These are phyloP conservation scores for Drosophila mettleri DNA, from an alignment of 2,888 invertebrate genomes.

Conservation along the genomic window DNA sequence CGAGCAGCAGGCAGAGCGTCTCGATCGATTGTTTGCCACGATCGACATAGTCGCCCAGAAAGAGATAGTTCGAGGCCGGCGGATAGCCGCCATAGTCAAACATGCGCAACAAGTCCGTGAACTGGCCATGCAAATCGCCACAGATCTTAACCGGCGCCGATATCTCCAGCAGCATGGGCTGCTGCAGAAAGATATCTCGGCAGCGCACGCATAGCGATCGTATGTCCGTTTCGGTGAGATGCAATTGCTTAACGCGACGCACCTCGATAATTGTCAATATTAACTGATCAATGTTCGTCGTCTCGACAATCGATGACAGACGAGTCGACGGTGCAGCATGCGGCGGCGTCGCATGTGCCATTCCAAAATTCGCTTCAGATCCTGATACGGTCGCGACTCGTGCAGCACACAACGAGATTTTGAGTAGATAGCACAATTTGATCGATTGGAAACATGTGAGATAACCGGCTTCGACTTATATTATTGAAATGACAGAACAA, in stretches of 20 bases:
- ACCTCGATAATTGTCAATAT: slow-evolving; percentile 50
- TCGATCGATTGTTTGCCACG: slow-evolving; percentile 98
- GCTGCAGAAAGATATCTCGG: slow-evolving; percentile 44
- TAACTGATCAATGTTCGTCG: slow-evolving; percentile 48
- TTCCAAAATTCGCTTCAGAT: neutral
- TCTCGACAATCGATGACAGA: slow-evolving; percentile 9
- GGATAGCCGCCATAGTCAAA: slow-evolving; percentile 99
- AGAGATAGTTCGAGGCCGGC: slow-evolving; percentile 98
- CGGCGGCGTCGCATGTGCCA: neutral
- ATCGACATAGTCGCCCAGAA: slow-evolving; percentile 98
- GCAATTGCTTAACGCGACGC: slow-evolving; percentile 43
- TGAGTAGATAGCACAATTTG: slow-evolving; percentile 10
- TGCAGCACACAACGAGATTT: slow-evolving; percentile 39
- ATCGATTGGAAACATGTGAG: slow-evolving; percentile 20
- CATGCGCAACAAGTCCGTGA: slow-evolving; percentile 89
- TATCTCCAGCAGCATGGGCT: slow-evolving; percentile 58
- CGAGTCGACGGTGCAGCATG: slow-evolving; percentile 8
- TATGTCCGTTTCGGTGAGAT: slow-evolving; percentile 53
- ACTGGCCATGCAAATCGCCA: slow-evolving; percentile 58
- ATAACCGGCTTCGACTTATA: slow-evolving; percentile 11
- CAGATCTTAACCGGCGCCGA: slow-evolving; percentile 68
- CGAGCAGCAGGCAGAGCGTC: slow-evolving; percentile 96
- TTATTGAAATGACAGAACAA: neutral
- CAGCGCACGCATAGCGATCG: slow-evolving; percentile 38
- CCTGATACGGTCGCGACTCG: neutral